A percentile compares a stretch with the other conserved stretches of the same genome.
phyloP scores from a whole-genome alignment of 2,113 vertebrate genomes.

The Stegostoma tigrinum region DNA sequence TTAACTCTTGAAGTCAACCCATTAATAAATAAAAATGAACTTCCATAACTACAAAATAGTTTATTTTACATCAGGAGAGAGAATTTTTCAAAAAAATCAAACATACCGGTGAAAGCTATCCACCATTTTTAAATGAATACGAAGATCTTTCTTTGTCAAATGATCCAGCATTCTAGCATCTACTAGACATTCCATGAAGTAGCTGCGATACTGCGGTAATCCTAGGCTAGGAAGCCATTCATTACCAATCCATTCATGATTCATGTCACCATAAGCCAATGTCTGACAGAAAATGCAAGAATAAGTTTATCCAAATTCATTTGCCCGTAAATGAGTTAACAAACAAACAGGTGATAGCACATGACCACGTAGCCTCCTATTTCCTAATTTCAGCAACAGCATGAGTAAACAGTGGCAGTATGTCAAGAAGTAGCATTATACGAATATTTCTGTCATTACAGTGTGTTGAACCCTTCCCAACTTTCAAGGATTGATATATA shows the following conservation, averaged over 20 bases:
- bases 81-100: neutral
- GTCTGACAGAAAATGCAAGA: conserved; percentile 61
- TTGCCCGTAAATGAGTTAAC: neutral
- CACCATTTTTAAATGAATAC: conserved; percentile 98
- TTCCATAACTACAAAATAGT: neutral
- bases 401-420: neutral
- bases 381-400: neutral
- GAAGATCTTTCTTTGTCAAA: conserved; percentile 95
- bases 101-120: conserved; percentile 97
- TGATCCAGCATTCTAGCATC: conserved; percentile 98
- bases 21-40: neutral
- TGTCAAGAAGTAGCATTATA: neutral
- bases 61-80: neutral
- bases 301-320: neutral
- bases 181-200: conserved; percentile 99
- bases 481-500: neutral
- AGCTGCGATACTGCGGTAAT: conserved; percentile 96
- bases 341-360: neutral
- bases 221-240: conserved; percentile 97
- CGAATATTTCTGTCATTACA: neutral
- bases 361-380: neutral
- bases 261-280: conserved; percentile 96
- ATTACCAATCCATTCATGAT: conserved; percentile 98
- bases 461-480: no score
- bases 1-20: neutral